Conservation (phyloP, 2,888 invertebrate genomes). For the Acanthacorydalis orientalis region DNA sequence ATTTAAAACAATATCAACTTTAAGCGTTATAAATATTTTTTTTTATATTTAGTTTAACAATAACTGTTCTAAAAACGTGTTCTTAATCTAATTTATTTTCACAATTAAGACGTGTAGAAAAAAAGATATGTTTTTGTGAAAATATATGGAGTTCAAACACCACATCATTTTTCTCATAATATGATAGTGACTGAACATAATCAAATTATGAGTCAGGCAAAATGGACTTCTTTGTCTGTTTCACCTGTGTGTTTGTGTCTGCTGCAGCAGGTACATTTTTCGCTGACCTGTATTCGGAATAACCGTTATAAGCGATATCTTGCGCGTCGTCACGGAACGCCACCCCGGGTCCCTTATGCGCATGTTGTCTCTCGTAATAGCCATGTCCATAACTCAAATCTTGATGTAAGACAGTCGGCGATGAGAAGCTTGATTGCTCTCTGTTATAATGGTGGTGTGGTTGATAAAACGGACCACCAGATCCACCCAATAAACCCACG, state of each 20-base stretch:
- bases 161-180: neutral
- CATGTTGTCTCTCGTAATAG: slow-evolving; percentile 24
- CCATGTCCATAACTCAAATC: slow-evolving; percentile 30
- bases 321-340: slow-evolving; percentile 43
- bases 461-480: neutral
- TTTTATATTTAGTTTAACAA: too few species aligned
- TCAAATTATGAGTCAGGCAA: slow-evolving; percentile 23
- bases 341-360: slow-evolving; percentile 30
- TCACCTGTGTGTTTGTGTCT: slow-evolving; percentile 10
- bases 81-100: too few species aligned
- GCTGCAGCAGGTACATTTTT: slow-evolving; percentile 27
- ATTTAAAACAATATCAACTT: too few species aligned
- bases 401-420: slow-evolving; percentile 17
- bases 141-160: too few species aligned
- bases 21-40: too few species aligned
- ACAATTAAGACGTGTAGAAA: too few species aligned
- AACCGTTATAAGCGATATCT: slow-evolving; percentile 55
- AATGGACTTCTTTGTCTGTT: slow-evolving; percentile 22
- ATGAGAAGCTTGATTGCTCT: slow-evolving; percentile 21
- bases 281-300: slow-evolving; percentile 42
- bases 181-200: neutral
- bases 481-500: slow-evolving; percentile 43
- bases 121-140: too few species aligned
- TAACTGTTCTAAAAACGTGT: too few species aligned
- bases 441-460: slow-evolving; percentile 18